Base-by-base conservation (phyloP, 2,888 invertebrate genomes). In the Nezara viridula region DNA sequence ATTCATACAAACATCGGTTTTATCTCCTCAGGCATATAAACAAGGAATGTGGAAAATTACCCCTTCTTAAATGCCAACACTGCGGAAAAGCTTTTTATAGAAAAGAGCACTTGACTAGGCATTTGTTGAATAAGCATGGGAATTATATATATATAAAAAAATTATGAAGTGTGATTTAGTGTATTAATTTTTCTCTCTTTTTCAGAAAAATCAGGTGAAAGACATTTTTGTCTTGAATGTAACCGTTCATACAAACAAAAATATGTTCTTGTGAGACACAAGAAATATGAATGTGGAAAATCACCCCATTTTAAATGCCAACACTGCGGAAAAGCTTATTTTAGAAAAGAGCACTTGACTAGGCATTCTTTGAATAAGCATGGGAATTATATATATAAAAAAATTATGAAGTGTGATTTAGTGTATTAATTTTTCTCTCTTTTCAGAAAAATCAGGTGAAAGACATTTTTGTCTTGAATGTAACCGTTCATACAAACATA, bases 191-290 rank as follows among this genome's bases (percentile, higher is more conserved):
- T 5, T 21, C 27, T 27, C 27, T 2, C 27, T n/a, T 81, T 81
- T 81, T 81, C 81, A 81, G 44, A 10, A 44, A 44, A 0, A 7
- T 44, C 24, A 44, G 9, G 44, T 44, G 44, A 40, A 44, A 81
- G 44, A 14, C 44, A 81, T 81, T 81, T 44, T 47, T 81, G 44
- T 44, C 14, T n/a, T 12, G n/a, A 14, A 12, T 81, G 81, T 49
- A 90, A 90, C 14, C n/a, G 81, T n/a, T 81, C 81, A n/a, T 81
- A 81, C 44, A 81, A 81, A 47, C 44, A 81, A n/a, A 9, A 21
- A 10, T 4, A n/a, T n/a, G n/a, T 44, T 14, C 81, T 81, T n/a
- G 44, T 44, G 10, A 81, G 81, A 10, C 81, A 81, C 44, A n/a
- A n/a, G 16, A 81, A 81, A 1, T 10, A 40, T 19, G 60, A 73